Evolutionary conservation across 2,797 vertebrate genomes (phyloP).

Genomic region (Notolepis coatsorum): DNA sequence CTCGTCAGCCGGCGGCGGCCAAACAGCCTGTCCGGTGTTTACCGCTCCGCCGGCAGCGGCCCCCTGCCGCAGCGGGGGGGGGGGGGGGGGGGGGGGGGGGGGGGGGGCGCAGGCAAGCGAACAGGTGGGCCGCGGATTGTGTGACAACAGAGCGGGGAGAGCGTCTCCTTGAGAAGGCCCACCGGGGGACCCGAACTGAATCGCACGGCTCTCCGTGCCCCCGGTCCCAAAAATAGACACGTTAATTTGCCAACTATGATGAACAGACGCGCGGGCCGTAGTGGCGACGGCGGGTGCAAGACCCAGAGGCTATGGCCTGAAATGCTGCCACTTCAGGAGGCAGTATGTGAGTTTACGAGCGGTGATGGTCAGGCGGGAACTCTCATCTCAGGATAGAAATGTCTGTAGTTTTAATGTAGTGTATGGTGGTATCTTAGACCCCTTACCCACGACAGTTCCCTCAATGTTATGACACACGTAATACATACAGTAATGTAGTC

Average conservation of each 20-base stretch:
- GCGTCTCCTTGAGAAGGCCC: slow-evolving; percentile 76
- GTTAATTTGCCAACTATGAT: slow-evolving; percentile 74
- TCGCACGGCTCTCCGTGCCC: slow-evolving; percentile 64
- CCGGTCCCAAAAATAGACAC: slow-evolving; percentile 71
- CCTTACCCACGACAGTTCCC: too few species aligned
- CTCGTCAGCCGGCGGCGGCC: slow-evolving; percentile 52
- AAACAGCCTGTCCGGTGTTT: slow-evolving; percentile 61
- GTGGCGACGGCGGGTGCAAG: slow-evolving; percentile 35
- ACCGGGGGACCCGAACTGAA: slow-evolving; percentile 68
- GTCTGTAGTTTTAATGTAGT: background rate
- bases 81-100: slow-evolving; percentile 74
- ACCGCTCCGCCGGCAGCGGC: slow-evolving; percentile 57
- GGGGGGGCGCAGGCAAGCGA: slow-evolving; percentile 63
- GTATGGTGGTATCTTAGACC: background rate
- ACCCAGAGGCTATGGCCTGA: slow-evolving; percentile 35
- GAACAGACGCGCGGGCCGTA: slow-evolving; percentile 58
- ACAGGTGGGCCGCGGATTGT: slow-evolving; percentile 76
- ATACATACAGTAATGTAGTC: too few species aligned
- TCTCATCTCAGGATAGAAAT: slow-evolving; percentile 35
- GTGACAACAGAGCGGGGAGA: slow-evolving; percentile 76
- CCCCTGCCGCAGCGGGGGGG: slow-evolving; percentile 56
- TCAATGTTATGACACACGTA: too few species aligned
- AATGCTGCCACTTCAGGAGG: slow-evolving; percentile 27
- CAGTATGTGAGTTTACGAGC: slow-evolving; percentile 23
- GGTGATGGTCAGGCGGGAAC: slow-evolving; percentile 41